A percentile compares a stretch with the other conserved stretches of the same genome.
phyloP scores from a whole-genome alignment of 2,888 invertebrate species.

The Trissoscelio sp. region DNA sequence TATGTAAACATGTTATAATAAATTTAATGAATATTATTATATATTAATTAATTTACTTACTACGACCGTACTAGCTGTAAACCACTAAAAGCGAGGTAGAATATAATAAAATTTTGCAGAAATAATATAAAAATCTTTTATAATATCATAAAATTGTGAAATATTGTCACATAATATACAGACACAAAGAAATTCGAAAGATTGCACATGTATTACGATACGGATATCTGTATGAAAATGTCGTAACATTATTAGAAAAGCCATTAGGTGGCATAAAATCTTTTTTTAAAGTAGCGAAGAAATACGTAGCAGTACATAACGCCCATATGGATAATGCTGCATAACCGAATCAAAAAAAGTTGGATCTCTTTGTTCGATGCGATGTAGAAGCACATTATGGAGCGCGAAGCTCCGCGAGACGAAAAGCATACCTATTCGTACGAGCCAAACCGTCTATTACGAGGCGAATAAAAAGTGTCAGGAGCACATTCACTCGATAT shows the following conservation, averaged over 20 bases:
- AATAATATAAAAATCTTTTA: too few relatives aligned
- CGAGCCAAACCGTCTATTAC: slow-evolving; percentile 30
- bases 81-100: too few relatives aligned
- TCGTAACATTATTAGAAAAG: background rate
- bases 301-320: background rate
- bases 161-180: too few relatives aligned
- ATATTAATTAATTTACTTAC: too few relatives aligned
- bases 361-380: slow-evolving; percentile 1
- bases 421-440: slow-evolving; percentile 19
- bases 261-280: background rate
- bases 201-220: too few relatives aligned
- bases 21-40: too few relatives aligned
- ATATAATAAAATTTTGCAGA: too few relatives aligned
- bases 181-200: too few relatives aligned
- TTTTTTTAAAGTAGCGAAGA: background rate
- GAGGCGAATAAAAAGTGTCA: slow-evolving; percentile 22
- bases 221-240: too few relatives aligned
- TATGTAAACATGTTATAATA: too few relatives aligned
- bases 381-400: background rate
- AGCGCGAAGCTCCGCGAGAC: slow-evolving; percentile 11
- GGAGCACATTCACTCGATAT: slow-evolving; percentile 30
- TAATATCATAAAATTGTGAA: too few relatives aligned
- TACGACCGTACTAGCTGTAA: too few relatives aligned
- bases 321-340: background rate
- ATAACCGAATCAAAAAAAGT: slow-evolving; percentile 1